Percentiles rank a stretch among this genome's conserved stretches.
phyloP scores from a whole-genome alignment of 2,888 invertebrate genomes.

The Drosophila paramelanica region DNA sequence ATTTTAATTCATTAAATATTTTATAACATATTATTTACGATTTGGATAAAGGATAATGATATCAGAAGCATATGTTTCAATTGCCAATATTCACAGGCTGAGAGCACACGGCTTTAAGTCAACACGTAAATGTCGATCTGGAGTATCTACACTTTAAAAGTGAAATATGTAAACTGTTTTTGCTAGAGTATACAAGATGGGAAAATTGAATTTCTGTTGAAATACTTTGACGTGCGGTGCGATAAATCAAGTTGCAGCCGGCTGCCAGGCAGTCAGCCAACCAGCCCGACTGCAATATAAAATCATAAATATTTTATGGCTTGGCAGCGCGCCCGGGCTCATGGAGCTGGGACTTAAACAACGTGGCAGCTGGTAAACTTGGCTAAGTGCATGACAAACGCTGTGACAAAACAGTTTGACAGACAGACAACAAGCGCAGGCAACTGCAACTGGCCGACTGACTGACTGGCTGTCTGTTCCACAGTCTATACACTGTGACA shows the following conservation, averaged over 20 bases:
- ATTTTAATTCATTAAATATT: too few relatives aligned
- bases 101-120: too few relatives aligned
- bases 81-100: too few relatives aligned
- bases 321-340: conserved; percentile 15
- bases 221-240: conserved; percentile 22
- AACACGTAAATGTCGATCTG: too few relatives aligned
- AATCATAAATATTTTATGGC: conserved; percentile 50
- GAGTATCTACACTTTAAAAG: too few relatives aligned
- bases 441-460: conserved; percentile 30
- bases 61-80: too few relatives aligned
- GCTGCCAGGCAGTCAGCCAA: background rate
- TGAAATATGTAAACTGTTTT: background rate
- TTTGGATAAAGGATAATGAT: too few relatives aligned
- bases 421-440: conserved; percentile 26
- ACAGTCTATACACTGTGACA: conserved; percentile 33
- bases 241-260: conserved; percentile 41
- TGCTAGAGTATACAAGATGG: background rate
- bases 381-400: conserved; percentile 76
- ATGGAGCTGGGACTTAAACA: conserved; percentile 13
- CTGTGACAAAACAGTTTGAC: conserved; percentile 61
- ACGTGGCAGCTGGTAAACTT: conserved; percentile 52
- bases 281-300: conserved; percentile 19
- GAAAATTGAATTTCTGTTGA: conserved; percentile 31
- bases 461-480: conserved; percentile 12
- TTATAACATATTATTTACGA: too few relatives aligned